Conservation (phyloP, 2,888 invertebrate species). For the Lasioglossum zephyrum region DNA sequence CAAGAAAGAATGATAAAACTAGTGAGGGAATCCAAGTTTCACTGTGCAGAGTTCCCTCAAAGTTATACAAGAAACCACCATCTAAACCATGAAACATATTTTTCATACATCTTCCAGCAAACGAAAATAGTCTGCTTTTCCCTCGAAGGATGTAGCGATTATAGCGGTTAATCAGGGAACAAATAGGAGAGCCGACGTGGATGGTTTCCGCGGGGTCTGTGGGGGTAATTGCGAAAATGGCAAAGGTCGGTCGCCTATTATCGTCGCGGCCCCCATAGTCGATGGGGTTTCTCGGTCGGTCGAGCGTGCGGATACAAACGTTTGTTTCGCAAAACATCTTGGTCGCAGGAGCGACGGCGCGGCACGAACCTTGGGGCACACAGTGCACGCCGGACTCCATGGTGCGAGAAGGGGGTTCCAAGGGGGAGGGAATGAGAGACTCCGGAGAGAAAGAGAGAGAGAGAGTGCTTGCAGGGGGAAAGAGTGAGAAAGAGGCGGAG, state of each 20-base stretch:
- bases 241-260: constrained; percentile 59
- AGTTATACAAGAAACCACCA: no score
- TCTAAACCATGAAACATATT: no score
- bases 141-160: neutral
- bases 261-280: constrained; percentile 47
- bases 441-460: neutral
- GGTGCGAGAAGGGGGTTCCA: constrained; percentile 25
- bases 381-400: constrained; percentile 37
- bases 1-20: no score
- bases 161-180: neutral
- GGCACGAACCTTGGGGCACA: constrained; percentile 68
- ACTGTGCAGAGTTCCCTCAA: no score
- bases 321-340: constrained; percentile 82
- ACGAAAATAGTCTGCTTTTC: neutral
- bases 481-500: constrained; percentile 52
- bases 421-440: constrained; percentile 31
- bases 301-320: constrained; percentile 78
- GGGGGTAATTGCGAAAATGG: constrained; percentile 47
- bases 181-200: neutral
- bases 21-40: no score
- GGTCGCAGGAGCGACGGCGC: constrained; percentile 75
- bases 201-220: neutral
- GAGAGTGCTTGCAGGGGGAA: constrained; percentile 5
- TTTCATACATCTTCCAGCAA: no score
- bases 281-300: constrained; percentile 66